These are phyloP conservation scores for Andrena fulva DNA, from an alignment of 2,888 invertebrate species.

Conservation along the genomic window DNA sequence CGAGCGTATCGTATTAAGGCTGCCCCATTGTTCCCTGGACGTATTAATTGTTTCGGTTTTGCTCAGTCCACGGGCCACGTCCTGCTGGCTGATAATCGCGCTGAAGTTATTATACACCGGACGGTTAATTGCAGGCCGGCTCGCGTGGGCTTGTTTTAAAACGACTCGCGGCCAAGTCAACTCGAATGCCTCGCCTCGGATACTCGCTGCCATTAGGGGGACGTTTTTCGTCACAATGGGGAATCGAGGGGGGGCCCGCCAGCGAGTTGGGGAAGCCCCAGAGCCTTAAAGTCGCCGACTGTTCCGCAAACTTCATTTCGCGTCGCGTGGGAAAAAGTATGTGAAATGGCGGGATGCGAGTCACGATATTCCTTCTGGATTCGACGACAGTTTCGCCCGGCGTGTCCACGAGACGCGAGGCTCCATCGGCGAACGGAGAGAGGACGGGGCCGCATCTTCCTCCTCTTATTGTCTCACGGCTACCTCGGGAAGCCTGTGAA, in stretches of 20 bases:
- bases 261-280: slow-evolving; percentile 54
- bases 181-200: not conserved
- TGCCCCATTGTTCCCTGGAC: not conserved
- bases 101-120: slow-evolving; percentile 6
- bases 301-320: slow-evolving; percentile 70
- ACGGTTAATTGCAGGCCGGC: slow-evolving; percentile 21
- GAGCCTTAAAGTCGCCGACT: slow-evolving; percentile 66
- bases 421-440: slow-evolving; percentile 30
- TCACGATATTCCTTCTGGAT: slow-evolving; percentile 68
- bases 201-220: slow-evolving; percentile 38
- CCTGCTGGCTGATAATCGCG: not conserved
- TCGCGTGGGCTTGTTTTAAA: not conserved
- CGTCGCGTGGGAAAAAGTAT: slow-evolving; percentile 66
- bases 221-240: slow-evolving; percentile 58
- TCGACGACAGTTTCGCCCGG: slow-evolving; percentile 53
- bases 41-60: not conserved
- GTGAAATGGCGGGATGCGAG: slow-evolving; percentile 64
- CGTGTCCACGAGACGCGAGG: slow-evolving; percentile 31
- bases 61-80: too few relatives aligned
- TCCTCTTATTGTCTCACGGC: slow-evolving; percentile 30
- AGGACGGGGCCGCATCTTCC: slow-evolving; percentile 3
- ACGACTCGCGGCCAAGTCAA: slow-evolving; percentile 1
- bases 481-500: slow-evolving; percentile 21
- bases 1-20: slow-evolving; percentile 1
- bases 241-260: slow-evolving; percentile 50